Conservation (phyloP, 2,888 invertebrate species). For the Sinotaia quadrata region DNA sequence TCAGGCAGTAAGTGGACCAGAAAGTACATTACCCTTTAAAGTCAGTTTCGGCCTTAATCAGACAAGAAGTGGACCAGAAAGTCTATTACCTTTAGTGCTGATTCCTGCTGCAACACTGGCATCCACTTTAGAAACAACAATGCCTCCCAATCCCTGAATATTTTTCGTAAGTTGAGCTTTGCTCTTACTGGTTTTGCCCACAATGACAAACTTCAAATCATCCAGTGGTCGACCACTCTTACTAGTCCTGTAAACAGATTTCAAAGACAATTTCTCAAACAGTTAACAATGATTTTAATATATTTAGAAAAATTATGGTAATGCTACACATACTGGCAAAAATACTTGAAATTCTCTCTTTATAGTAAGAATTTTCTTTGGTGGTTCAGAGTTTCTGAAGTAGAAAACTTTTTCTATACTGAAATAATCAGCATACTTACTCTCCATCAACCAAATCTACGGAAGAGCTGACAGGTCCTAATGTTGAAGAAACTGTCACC, state of each 20-base stretch:
- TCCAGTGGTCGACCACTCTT: slow-evolving; percentile 76
- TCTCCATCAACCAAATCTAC: slow-evolving; percentile 52
- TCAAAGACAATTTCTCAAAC: neutral
- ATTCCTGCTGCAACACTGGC: slow-evolving; percentile 83
- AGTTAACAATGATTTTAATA: no score
- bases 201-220: slow-evolving; percentile 83
- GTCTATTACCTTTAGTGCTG: slow-evolving; percentile 75
- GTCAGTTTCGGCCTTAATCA: neutral
- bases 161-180: slow-evolving; percentile 79
- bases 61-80: neutral
- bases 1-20: no score
- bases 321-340: no score
- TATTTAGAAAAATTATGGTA: no score
- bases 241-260: slow-evolving; percentile 6
- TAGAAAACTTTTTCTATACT: neutral
- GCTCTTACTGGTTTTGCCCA: slow-evolving; percentile 71
- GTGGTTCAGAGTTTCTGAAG: no score
- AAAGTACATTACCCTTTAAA: neutral
- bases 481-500: slow-evolving; percentile 48
- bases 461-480: slow-evolving; percentile 61
- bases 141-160: slow-evolving; percentile 84
- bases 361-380: no score
- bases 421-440: slow-evolving; percentile 31
- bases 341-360: no score
- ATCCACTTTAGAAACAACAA: slow-evolving; percentile 78